phyloP scores from a whole-genome alignment of 64 coral and sea anemone species.

The Catalaphyllia jardinei region DNA sequence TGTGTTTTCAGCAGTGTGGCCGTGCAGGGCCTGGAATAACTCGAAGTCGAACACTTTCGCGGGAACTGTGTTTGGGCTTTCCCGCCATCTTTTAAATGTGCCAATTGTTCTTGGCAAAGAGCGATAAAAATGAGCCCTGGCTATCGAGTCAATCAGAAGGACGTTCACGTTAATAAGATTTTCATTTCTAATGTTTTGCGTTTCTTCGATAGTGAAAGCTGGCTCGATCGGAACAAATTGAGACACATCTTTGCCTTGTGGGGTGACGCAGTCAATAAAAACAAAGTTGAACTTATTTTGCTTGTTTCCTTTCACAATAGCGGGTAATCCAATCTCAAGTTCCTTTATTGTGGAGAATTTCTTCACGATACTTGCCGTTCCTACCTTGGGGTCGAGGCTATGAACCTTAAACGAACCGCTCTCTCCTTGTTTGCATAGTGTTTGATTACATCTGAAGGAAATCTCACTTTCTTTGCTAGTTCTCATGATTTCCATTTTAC shows the following conservation, averaged over 20 bases:
- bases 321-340: conserved; percentile 42
- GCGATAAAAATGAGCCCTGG: conserved; percentile 74
- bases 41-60: conserved; percentile 75
- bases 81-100: conserved; percentile 49
- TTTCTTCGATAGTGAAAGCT: conserved; percentile 48
- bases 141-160: conserved; percentile 55
- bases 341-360: conserved; percentile 4
- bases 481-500: neutral
- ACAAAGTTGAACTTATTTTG: conserved; percentile 64
- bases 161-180: conserved; percentile 50
- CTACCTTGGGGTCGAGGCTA: conserved; percentile 9
- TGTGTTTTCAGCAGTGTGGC: conserved; percentile 68
- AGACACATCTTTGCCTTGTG: conserved; percentile 34
- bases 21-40: conserved; percentile 79
- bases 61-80: neutral
- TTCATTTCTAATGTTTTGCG: neutral
- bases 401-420: conserved; percentile 6
- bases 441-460: conserved; percentile 1
- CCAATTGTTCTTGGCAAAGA: conserved; percentile 64
- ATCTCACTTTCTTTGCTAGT: neutral
- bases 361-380: conserved; percentile 3
- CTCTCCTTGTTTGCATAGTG: conserved; percentile 8
- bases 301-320: conserved; percentile 24
- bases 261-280: conserved; percentile 45
- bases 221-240: conserved; percentile 65